A percentile compares a stretch with the other conserved stretches of the same genome.
phyloP scores from a whole-genome alignment of 2,888 invertebrate genomes.

The Resseliella maxima region DNA sequence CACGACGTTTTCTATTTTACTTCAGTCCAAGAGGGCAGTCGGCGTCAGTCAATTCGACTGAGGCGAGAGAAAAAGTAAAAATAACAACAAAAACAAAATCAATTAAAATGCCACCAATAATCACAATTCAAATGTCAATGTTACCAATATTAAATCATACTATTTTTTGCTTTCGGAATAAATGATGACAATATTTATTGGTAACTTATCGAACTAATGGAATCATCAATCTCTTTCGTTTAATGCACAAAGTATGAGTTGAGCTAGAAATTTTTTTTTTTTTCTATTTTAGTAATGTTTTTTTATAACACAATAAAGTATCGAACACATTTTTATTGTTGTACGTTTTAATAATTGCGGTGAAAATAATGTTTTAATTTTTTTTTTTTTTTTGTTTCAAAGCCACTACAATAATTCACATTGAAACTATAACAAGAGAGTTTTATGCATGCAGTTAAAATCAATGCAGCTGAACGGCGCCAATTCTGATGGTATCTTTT shows the following conservation, averaged over 20 bases:
- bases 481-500: constrained; percentile 4
- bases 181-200: neutral
- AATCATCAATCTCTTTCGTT: neutral
- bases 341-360: neutral
- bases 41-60: too few relatives aligned
- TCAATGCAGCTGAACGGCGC: neutral
- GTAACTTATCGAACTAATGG: neutral
- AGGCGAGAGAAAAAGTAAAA: too few relatives aligned
- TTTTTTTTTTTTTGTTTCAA: neutral
- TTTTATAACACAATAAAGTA: neutral
- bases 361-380: neutral
- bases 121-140: neutral
- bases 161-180: neutral
- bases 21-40: too few relatives aligned
- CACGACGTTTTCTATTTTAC: too few relatives aligned
- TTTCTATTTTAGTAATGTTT: too few relatives aligned
- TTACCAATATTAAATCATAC: neutral
- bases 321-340: neutral
- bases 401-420: neutral
- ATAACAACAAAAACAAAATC: neutral
- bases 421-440: neutral
- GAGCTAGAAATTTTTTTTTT: neutral
- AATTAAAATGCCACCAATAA: neutral
- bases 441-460: neutral
- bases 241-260: neutral